Percentiles rank a stretch among this genome's conserved stretches.
Evolutionary conservation across 2,797 vertebrate species (phyloP).

Genomic region (Monodelphis domestica): DNA sequence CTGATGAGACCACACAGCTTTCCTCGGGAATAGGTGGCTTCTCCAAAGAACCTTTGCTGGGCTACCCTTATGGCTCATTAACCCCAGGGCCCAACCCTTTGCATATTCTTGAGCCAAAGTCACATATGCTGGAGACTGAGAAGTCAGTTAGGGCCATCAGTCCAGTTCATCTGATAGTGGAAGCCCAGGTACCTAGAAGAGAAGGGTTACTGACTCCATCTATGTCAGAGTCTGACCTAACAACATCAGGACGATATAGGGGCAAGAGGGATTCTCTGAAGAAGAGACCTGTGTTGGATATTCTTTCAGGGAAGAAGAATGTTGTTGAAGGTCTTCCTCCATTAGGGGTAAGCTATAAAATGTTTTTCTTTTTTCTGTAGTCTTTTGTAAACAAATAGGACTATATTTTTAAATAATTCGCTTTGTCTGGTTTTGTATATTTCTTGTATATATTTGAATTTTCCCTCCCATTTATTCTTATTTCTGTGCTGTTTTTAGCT

Average conservation of each 20-base stretch:
- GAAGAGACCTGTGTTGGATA: slow-evolving; percentile 94
- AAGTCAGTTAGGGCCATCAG: slow-evolving; percentile 80
- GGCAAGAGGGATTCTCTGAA: slow-evolving; percentile 90
- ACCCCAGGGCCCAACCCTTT: slow-evolving; percentile 83
- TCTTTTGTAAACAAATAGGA: not conserved
- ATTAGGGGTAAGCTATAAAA: slow-evolving; percentile 88
- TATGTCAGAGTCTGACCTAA: slow-evolving; percentile 94
- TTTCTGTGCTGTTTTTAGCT: not conserved
- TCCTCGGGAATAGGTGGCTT: slow-evolving; percentile 84
- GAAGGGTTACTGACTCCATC: slow-evolving; percentile 90
- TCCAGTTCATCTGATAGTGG: slow-evolving; percentile 80
- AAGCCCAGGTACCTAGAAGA: slow-evolving; percentile 81
- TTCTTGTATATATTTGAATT: not conserved
- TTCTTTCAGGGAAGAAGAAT: slow-evolving; percentile 91
- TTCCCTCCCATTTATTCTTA: not conserved
- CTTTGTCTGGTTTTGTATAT: not conserved
- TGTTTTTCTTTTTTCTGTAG: slow-evolving; percentile 10
- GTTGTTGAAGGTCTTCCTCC: slow-evolving; percentile 94
- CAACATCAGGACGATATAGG: slow-evolving; percentile 88
- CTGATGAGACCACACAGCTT: slow-evolving; percentile 85
- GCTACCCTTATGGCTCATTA: slow-evolving; percentile 87
- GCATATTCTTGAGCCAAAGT: slow-evolving; percentile 90
- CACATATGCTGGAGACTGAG: slow-evolving; percentile 87
- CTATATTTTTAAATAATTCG: too few species aligned
- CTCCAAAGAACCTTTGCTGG: slow-evolving; percentile 86